Evolutionary conservation across 2,113 vertebrate genomes (phyloP).

Genomic region (Salminus brasiliensis): DNA sequence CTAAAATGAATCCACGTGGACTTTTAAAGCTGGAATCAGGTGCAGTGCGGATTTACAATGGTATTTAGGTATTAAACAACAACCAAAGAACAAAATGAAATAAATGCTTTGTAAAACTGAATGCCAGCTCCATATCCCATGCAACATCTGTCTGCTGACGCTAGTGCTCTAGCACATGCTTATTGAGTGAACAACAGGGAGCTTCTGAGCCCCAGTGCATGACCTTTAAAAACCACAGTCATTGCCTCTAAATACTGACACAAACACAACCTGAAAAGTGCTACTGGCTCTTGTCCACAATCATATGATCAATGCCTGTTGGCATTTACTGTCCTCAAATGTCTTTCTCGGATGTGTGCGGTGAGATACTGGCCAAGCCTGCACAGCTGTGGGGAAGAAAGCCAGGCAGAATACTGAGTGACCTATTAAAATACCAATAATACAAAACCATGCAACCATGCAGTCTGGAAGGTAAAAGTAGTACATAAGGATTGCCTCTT

Average conservation of each 20-base stretch:
- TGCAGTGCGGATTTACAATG: neutral
- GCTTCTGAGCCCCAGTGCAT: neutral
- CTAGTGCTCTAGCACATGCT: neutral
- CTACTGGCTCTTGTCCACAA: conserved; percentile 9
- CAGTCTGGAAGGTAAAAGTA: neutral
- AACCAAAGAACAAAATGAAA: conserved; percentile 37
- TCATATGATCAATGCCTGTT: conserved; percentile 30
- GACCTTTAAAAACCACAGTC: neutral
- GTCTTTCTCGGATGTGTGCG: conserved; percentile 25
- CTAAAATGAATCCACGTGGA: neutral
- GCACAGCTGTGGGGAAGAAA: conserved; percentile 14
- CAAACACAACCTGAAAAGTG: conserved; percentile 18
- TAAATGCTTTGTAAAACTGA: neutral
- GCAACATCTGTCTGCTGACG: neutral
- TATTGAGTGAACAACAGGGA: conserved; percentile 4
- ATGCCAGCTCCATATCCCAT: neutral
- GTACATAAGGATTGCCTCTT: neutral
- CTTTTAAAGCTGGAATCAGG: neutral
- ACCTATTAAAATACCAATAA: conserved; percentile 10
- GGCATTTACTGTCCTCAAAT: conserved; percentile 34
- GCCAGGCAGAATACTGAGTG: conserved; percentile 16
- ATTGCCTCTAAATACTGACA: neutral
- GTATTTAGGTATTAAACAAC: neutral
- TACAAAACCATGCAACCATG: neutral
- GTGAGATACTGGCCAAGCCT: neutral